phyloP scores from a whole-genome alignment of 2,888 invertebrate genomes.

The Sphaerophoria rueppellii region DNA sequence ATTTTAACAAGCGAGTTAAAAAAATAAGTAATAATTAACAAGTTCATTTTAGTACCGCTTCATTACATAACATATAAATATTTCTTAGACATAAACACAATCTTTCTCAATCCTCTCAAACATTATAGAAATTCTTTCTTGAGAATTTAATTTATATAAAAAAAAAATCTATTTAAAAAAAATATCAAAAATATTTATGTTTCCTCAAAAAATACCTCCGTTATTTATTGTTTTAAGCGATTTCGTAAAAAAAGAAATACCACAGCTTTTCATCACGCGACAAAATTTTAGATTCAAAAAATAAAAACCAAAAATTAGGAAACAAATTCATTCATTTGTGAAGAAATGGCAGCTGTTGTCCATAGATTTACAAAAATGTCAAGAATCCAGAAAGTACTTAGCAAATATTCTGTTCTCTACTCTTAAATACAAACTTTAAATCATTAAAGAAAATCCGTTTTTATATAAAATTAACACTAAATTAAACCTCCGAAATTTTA shows the following conservation, averaged over 20 bases:
- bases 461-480: neutral
- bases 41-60: no score
- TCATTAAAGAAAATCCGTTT: neutral
- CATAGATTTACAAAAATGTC: constrained; percentile 62
- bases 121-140: constrained; percentile 4
- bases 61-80: no score
- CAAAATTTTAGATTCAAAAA: neutral
- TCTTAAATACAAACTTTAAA: neutral
- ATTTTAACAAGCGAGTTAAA: no score
- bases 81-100: neutral
- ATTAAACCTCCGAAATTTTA: neutral
- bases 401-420: neutral
- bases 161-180: constrained; percentile 5
- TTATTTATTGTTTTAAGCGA: constrained; percentile 61
- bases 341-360: constrained; percentile 58
- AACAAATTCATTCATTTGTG: constrained; percentile 19
- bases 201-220: constrained; percentile 55
- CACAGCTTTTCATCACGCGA: neutral
- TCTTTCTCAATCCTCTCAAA: neutral
- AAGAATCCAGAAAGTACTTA: constrained; percentile 18
- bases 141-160: neutral
- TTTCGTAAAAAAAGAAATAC: constrained; percentile 33
- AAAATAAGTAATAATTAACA: no score
- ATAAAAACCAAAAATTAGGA: constrained; percentile 25
- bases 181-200: constrained; percentile 33